These are phyloP conservation scores for Pelobates fuscus DNA, from an alignment of 2,113 vertebrate species.

Conservation along the genomic window DNA sequence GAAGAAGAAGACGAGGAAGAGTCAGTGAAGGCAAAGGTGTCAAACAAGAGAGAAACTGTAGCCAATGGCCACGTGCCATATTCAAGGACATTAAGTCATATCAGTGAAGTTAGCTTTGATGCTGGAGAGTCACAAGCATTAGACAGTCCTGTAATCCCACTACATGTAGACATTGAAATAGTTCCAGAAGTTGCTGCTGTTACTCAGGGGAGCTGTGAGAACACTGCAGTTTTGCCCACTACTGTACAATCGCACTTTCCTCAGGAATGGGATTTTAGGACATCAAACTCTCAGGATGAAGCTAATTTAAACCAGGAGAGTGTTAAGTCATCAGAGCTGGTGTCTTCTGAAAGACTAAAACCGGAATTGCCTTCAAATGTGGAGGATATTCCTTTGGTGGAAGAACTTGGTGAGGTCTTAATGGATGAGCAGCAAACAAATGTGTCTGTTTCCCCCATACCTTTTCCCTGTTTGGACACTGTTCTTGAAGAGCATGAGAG, in stretches of 20 bases:
- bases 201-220: not conserved
- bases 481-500: slow-evolving; percentile 40
- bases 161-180: not conserved
- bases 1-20: slow-evolving; percentile 53
- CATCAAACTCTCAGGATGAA: not conserved
- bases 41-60: slow-evolving; percentile 53
- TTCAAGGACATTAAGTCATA: slow-evolving; percentile 90
- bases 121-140: slow-evolving; percentile 45
- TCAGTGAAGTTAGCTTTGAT: slow-evolving; percentile 87
- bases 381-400: slow-evolving; percentile 11
- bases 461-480: slow-evolving; percentile 52
- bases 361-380: not conserved
- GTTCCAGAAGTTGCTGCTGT: not conserved
- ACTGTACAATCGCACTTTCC: not conserved
- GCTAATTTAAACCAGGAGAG: not conserved
- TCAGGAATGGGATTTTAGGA: not conserved
- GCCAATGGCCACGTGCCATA: slow-evolving; percentile 74
- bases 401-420: not conserved
- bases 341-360: not conserved
- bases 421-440: not conserved
- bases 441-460: not conserved
- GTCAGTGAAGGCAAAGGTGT: slow-evolving; percentile 51
- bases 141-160: not conserved
- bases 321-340: not conserved
- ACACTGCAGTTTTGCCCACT: not conserved